Evolutionary conservation across 2,888 invertebrate genomes (phyloP), one percentile per base, ranked within the genome.

Genomic region (Allophyes oxyacanthae): DNA sequence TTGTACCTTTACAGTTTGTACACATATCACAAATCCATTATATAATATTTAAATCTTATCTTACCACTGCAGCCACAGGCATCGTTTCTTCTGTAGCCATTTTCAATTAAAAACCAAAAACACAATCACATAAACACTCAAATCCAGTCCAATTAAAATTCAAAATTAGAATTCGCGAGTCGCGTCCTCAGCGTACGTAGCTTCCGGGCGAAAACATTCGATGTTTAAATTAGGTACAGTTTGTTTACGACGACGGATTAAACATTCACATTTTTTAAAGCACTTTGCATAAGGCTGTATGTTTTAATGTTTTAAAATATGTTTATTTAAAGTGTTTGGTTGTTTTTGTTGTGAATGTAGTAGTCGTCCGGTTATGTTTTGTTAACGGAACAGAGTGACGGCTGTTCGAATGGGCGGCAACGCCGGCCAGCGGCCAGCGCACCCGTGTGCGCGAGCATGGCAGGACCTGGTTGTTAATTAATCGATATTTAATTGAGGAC

Each of bases 361-460:
- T 79, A 92, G 89, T 94, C 95, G 90, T 94, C 93, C 94, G 92
- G 89, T 91, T 91, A 86, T 91, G 92, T 92, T 92, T 92, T 94
- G 89, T 85, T 91, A 89, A 81, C 84, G 90, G 87, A 88, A 90
- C 85, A 83, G 86, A 94, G 92, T 92, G 92, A 91, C 83, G 85
- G 81, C 79, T 77, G 81, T 82, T 77, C 82, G 82, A 84, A 85
- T 84, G 84, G 85, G 75, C 77, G 85, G 84, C 79, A 76, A 76
- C 81, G 78, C 75, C 75, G 83, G 82, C 77, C 59, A 81, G 78
- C 86, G 90, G 89, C 80, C 91, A 89, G 84, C 90, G 90, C 87
- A 85, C 91, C 83, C 87, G 82, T 77, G 83, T 74, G 79, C 83
- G 82, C 77, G 56, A 48, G 13, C 48, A 40, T 62, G 59, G 84